Evolutionary conservation across 2,113 vertebrate genomes (phyloP).

Genomic region (Isurus oxyrinchus): DNA sequence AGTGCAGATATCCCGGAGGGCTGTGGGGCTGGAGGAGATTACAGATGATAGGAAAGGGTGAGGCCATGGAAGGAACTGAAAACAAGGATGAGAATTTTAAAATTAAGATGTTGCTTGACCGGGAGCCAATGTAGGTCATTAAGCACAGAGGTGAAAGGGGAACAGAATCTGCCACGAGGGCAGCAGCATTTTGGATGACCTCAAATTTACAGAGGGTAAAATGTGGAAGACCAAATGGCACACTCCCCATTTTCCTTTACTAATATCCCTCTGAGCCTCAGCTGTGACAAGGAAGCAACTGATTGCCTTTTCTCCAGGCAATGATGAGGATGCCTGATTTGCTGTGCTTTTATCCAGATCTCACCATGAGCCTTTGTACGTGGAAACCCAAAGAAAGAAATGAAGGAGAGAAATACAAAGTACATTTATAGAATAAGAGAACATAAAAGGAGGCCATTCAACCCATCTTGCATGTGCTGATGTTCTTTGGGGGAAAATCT

Average conservation of each 20-base stretch:
- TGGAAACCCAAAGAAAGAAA: not conserved
- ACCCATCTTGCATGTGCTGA: too few species aligned
- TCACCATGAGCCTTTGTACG: not conserved
- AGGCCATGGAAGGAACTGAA: not conserved
- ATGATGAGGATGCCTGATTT: not conserved
- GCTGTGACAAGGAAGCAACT: not conserved
- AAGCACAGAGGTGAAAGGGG: not conserved
- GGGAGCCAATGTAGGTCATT: not conserved
- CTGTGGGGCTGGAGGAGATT: not conserved
- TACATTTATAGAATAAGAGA: not conserved
- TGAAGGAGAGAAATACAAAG: not conserved
- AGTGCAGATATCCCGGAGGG: not conserved
- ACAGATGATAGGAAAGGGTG: not conserved
- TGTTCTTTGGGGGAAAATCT: not conserved
- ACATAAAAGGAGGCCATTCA: not conserved
- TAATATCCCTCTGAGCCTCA: not conserved
- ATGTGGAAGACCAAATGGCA: not conserved
- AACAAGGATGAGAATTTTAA: not conserved
- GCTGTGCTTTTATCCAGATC: not conserved
- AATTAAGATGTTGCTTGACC: not conserved
- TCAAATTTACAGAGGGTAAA: not conserved
- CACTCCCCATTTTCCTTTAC: not conserved
- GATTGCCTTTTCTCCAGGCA: not conserved
- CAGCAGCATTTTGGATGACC: not conserved
- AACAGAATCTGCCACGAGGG: not conserved